Base-by-base conservation (phyloP, 1,140 invertebrate species). In the Drosophila sproati region DNA sequence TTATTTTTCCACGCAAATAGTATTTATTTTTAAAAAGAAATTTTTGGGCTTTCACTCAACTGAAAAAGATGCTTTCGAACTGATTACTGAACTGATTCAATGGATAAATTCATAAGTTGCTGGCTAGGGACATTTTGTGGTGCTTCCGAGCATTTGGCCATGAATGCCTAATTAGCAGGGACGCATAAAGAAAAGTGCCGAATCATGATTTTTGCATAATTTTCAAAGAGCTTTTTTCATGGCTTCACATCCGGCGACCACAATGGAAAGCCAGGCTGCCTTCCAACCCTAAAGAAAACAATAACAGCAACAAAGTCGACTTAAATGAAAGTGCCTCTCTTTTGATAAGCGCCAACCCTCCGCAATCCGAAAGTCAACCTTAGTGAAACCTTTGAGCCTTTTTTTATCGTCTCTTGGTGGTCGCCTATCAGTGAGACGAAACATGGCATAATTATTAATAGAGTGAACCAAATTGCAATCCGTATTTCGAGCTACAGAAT, bases 201-300 rank as follows among this genome's bases (percentile, higher is more conserved):
- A 74, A 89, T 88, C 83, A 89, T 88, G 77, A 80, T 83, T 88
- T 89, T 83, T 83, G 85, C 83, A 88, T 88, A 89, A 89, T 83
- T 85, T 88, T 74, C 54, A 77, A 83, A 64, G 72, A 87, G 80
- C 73, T 80, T 77, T 32, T 57, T 54, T 37, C 60, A 59, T 34
- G 52, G 66, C 37, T 52, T 59, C 57, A 57, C 47, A 63, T 52
- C 35, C 66, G 60, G 63, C 50, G 47, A 64, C 63, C 81, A 61
- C 73, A 85, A 72, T 69, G 50, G n/a, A 50, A 51, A 61, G 43
- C 45, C 20, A 20, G 39, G 39, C 39, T 43, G 39, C 39, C 61
- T 80, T 55, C 56, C 81, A 85, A 86, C 81, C 77, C 77, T 69
- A 35, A 51, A 28, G 1, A 20, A 34, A 10, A 43, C 10, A 41